Percentiles rank a stretch among this genome's conserved stretches.
These are phyloP conservation scores for Oreortyx pictus DNA, from an alignment of 2,797 vertebrate species.

Conservation along the genomic window DNA sequence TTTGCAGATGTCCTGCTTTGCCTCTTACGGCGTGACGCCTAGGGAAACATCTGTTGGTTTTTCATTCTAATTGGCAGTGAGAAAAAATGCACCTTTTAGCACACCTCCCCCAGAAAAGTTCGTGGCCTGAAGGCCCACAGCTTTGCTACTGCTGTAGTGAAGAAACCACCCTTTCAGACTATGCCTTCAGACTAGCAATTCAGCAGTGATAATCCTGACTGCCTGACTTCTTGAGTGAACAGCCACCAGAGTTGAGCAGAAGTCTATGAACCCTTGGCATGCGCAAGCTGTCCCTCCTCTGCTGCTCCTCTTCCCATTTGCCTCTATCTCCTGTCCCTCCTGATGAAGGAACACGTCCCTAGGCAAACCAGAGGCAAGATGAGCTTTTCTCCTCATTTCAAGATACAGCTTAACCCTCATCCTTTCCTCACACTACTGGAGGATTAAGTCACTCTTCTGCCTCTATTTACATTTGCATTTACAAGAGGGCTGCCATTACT, in stretches of 20 bases:
- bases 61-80: neutral
- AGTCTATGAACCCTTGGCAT: neutral
- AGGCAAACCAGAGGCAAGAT: neutral
- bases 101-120: neutral
- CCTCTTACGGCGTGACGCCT: neutral
- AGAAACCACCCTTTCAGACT: no score
- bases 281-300: neutral
- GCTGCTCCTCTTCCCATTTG: neutral
- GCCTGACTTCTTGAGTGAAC: neutral
- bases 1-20: neutral
- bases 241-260: neutral
- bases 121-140: neutral
- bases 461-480: conserved; percentile 52
- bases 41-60: neutral
- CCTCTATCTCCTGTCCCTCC: neutral
- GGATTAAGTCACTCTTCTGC: conserved; percentile 43
- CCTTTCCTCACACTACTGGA: neutral
- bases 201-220: neutral
- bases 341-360: neutral
- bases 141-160: neutral
- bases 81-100: neutral
- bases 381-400: neutral
- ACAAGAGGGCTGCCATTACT: neutral
- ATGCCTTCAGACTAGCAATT: neutral
- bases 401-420: conserved; percentile 12